Conservation (phyloP, 2,113 vertebrate genomes). For the Ophthalmolycus amberensis region DNA sequence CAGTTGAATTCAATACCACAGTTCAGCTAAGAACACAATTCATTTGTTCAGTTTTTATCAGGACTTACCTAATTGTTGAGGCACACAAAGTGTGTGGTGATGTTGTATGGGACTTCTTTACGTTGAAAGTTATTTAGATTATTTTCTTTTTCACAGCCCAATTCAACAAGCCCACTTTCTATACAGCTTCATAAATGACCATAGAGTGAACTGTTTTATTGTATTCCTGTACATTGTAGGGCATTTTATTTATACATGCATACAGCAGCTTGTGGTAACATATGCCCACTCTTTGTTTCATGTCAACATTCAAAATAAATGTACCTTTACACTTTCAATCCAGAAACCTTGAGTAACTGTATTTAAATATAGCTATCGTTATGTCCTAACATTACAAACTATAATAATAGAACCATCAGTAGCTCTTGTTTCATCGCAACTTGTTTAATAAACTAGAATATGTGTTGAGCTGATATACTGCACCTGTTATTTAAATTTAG, state of each 20-base stretch:
- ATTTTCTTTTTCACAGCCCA: too few species aligned
- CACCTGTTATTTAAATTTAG: neutral
- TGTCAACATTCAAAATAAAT: neutral
- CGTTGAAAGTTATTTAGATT: too few species aligned
- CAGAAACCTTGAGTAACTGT: neutral
- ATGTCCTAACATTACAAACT: neutral
- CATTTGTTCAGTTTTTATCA: neutral
- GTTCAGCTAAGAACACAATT: neutral
- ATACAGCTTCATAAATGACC: too few species aligned
- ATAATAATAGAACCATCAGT: neutral
- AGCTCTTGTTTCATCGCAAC: neutral
- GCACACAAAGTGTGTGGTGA: neutral
- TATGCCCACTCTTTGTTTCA: neutral
- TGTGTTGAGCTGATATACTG: neutral
- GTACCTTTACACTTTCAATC: neutral
- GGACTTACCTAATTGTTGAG: neutral
- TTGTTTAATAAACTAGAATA: neutral
- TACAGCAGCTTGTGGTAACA: neutral
- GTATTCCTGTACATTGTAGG: too few species aligned
- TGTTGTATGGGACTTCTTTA: neutral
- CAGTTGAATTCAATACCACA: neutral
- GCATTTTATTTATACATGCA: too few species aligned
- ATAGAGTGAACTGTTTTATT: too few species aligned
- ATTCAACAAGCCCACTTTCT: too few species aligned
- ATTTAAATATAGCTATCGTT: neutral